Conservation (phyloP, 1,140 invertebrate genomes). For the Diorhabda sublineata region DNA sequence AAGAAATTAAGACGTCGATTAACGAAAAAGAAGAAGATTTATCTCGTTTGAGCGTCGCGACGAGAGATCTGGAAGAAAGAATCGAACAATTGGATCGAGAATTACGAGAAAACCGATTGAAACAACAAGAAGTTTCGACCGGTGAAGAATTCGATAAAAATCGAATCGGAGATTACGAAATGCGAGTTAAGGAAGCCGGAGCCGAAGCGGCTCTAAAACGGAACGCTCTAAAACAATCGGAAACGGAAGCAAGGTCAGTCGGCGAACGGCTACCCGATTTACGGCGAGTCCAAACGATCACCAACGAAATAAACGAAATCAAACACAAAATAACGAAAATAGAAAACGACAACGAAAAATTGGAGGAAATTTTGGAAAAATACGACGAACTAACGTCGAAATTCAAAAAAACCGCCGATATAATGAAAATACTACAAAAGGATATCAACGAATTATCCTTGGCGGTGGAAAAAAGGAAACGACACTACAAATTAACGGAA, state of each 20-base stretch:
- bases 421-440: slow-evolving; percentile 25
- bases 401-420: slow-evolving; percentile 20
- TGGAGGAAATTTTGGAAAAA: slow-evolving; percentile 24
- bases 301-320: slow-evolving; percentile 30
- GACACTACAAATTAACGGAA: slow-evolving; percentile 36
- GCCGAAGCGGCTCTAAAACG: slow-evolving; percentile 27
- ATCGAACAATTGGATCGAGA: slow-evolving; percentile 43
- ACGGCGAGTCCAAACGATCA: slow-evolving; percentile 25
- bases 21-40: slow-evolving; percentile 41
- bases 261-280: slow-evolving; percentile 30
- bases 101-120: slow-evolving; percentile 39
- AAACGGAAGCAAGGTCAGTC: slow-evolving; percentile 27
- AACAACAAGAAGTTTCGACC: slow-evolving; percentile 37
- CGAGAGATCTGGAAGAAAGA: slow-evolving; percentile 43
- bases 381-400: slow-evolving; percentile 29
- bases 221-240: slow-evolving; percentile 19
- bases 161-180: slow-evolving; percentile 29
- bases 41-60: slow-evolving; percentile 40
- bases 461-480: slow-evolving; percentile 26
- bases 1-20: slow-evolving; percentile 38
- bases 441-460: slow-evolving; percentile 28
- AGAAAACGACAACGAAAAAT: slow-evolving; percentile 29
- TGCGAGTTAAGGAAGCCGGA: slow-evolving; percentile 24
- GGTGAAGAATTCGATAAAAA: slow-evolving; percentile 33
- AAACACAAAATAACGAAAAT: slow-evolving; percentile 29